Conservation (phyloP, 2,797 vertebrate species). For the Otus scops region DNA sequence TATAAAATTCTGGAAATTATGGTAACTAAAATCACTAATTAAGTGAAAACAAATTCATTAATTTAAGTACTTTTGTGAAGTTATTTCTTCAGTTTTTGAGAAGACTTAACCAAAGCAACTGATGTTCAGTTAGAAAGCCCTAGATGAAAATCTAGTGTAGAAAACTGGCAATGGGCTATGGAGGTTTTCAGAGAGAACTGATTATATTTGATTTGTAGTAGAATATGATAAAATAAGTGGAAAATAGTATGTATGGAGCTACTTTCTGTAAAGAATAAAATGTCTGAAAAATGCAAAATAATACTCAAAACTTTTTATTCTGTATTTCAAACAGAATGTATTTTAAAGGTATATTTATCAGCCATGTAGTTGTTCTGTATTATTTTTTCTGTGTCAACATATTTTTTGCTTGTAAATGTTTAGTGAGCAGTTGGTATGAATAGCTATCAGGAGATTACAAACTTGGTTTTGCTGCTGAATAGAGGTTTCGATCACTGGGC, state of each 20-base stretch:
- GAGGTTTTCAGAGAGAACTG: constrained; percentile 5
- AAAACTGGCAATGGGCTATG: not conserved
- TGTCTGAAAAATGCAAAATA: not conserved
- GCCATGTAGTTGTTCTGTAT: not conserved
- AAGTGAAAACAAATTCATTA: not conserved
- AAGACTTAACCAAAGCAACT: constrained; percentile 7
- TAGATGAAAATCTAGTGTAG: not conserved
- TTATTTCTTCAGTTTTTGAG: constrained; percentile 10
- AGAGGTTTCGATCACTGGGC: not conserved
- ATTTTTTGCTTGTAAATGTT: not conserved
- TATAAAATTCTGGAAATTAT: not conserved
- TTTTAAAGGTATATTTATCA: not conserved
- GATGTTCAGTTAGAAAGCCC: not conserved
- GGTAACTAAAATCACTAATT: not conserved
- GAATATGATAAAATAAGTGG: not conserved
- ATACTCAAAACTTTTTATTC: not conserved
- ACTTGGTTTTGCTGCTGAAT: not conserved
- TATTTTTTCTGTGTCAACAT: rapidly evolving
- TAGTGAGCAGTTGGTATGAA: not conserved
- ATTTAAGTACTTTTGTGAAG: not conserved
- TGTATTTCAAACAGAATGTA: not conserved
- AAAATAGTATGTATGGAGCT: not conserved
- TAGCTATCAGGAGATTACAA: not conserved
- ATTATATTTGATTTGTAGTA: not conserved
- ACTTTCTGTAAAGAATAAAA: not conserved